Conservation (phyloP, 2,797 vertebrate species). For the Coregonus suidteri region DNA sequence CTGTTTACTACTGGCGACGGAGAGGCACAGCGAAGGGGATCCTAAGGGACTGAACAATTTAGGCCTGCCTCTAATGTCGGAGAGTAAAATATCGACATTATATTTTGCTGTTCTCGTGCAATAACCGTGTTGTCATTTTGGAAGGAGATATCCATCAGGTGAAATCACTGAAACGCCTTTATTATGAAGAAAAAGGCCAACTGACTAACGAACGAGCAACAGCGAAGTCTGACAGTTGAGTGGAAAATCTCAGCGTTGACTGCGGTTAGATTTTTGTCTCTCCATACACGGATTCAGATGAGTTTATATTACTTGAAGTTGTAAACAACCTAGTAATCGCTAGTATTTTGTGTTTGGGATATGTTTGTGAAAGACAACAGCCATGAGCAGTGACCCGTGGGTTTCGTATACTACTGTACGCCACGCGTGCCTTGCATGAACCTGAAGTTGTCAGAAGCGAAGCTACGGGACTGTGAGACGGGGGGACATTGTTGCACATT, state of each 20-base stretch:
- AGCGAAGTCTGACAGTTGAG: slow-evolving; percentile 11
- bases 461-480: neutral
- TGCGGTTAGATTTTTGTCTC: neutral
- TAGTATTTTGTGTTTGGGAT: neutral
- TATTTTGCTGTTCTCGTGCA: slow-evolving; percentile 9
- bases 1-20: slow-evolving; percentile 78
- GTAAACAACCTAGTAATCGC: neutral
- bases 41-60: slow-evolving; percentile 53
- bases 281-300: neutral
- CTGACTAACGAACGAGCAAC: slow-evolving; percentile 5
- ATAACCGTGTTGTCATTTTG: neutral
- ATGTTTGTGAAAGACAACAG: slow-evolving; percentile 9
- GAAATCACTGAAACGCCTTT: neutral
- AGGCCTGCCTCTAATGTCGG: slow-evolving; percentile 27
- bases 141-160: neutral
- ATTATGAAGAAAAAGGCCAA: neutral
- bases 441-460: slow-evolving; percentile 6
- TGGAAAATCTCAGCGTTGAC: slow-evolving; percentile 36
- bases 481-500: too few relatives aligned
- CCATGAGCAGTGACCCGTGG: slow-evolving; percentile 16
- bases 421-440: slow-evolving; percentile 16
- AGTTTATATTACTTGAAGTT: neutral
- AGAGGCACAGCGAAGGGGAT: slow-evolving; percentile 66
- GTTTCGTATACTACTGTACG: slow-evolving; percentile 16
- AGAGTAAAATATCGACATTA: slow-evolving; percentile 4